Conservation (phyloP, 2,888 invertebrate genomes). For the Holacanthella duospinosa region DNA sequence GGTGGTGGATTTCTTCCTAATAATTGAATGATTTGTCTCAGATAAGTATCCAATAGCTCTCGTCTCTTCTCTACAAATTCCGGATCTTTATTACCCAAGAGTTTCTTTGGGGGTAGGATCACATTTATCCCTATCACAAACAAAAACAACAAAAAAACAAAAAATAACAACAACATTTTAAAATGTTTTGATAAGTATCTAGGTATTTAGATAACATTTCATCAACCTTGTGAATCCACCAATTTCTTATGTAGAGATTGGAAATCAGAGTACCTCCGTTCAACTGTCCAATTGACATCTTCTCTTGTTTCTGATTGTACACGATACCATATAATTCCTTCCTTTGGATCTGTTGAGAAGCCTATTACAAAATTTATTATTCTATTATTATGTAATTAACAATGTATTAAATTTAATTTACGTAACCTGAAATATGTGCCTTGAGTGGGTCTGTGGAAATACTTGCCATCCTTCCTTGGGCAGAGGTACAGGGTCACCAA, state of each 20-base stretch:
- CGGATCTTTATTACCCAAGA: slow-evolving; percentile 79
- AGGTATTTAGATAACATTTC: neutral
- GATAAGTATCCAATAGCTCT: slow-evolving; percentile 66
- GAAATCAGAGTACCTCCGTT: slow-evolving; percentile 82
- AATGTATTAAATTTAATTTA: neutral
- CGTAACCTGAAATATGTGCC: neutral
- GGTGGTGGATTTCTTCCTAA: slow-evolving; percentile 58
- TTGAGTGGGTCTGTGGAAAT: neutral
- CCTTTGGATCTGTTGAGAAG: neutral
- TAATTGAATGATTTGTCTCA: slow-evolving; percentile 63
- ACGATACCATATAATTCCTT: slow-evolving; percentile 36
- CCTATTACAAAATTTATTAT: neutral
- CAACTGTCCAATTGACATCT: slow-evolving; percentile 66
- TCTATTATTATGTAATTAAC: neutral
- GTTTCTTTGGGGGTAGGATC: slow-evolving; percentile 81
- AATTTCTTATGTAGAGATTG: slow-evolving; percentile 73
- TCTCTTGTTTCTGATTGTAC: slow-evolving; percentile 39
- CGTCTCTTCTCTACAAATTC: slow-evolving; percentile 75
- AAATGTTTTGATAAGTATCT: neutral
- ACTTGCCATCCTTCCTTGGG: neutral
- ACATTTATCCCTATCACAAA: slow-evolving; percentile 16
- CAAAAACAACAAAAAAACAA: neutral
- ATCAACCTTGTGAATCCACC: slow-evolving; percentile 56
- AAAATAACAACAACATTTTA: neutral
- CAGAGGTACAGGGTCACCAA: no score